Evolutionary conservation across 2,113 vertebrate genomes (phyloP), one percentile per base, ranked within the genome.

Genomic region (Diglossa brunneiventris): DNA sequence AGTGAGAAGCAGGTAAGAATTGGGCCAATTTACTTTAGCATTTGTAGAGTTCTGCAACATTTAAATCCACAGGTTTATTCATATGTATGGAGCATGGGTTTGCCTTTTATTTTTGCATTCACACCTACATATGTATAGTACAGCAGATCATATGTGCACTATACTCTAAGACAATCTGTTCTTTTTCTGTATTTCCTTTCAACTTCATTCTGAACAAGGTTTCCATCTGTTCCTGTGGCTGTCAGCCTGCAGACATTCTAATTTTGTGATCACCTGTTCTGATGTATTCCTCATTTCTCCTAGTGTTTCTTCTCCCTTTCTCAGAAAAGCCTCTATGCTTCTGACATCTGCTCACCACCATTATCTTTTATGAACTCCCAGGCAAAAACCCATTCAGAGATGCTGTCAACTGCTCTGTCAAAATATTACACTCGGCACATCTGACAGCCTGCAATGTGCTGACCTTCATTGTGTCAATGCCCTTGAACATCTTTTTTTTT

Each of bases 181-280:
- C 33, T 88, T 96, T 91, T 93, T 35, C 69, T 72, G 42, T 87
- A 82, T 95, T 94, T 91, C 82, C 85, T 91, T 91, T 83, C 76
- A 61, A n/a, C 67, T 86, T 83, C 55, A 79, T 37, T 18, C 30
- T 92, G 67, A 96, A 77, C 66, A 82, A 74, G 63, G 27, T 63
- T 91, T 87, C 92, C 90, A 91, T 95, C 93, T 95, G 93, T 91
- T 93, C 67, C 42, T 83, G 18, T 61, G 58, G 55, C 87, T 94
- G 81, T 80, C 93, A 95, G 87, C 87, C 94, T 90, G 92, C 63
- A 96, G 82, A 93, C 85, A 81, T 86, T 86, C 72, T 94, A 74
- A 83, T 88, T 95, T 86, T 44, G 13, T 67, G 72, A 95, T 97
- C 93, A 97, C 92, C 95, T 96, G 82, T 90, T 94, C 87, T 92